These are phyloP conservation scores for Acanthis flammea DNA, from an alignment of 2,797 vertebrate genomes.

Conservation along the genomic window DNA sequence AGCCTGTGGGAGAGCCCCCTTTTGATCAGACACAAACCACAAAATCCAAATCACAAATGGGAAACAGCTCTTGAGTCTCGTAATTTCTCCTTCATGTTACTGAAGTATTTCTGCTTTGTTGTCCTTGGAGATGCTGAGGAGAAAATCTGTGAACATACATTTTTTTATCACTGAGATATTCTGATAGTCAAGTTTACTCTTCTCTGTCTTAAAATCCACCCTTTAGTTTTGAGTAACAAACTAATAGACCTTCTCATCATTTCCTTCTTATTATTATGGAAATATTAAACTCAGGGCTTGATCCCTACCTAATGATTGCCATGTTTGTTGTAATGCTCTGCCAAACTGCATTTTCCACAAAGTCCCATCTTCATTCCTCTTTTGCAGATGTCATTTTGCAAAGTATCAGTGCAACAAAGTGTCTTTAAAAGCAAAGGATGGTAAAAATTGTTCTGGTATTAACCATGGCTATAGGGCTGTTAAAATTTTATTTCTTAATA, in stretches of 20 bases:
- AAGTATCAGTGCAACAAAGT: neutral
- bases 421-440: neutral
- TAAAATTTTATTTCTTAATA: neutral
- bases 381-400: neutral
- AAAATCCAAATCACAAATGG: neutral
- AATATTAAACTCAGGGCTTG: neutral
- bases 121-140: neutral
- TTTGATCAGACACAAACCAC: neutral
- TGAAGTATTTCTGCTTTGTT: neutral
- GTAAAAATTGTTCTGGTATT: neutral
- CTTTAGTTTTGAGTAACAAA: neutral
- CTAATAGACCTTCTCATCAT: neutral
- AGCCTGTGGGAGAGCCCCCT: neutral
- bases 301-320: neutral
- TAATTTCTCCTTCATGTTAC: neutral
- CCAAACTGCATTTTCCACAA: neutral
- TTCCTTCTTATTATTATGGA: neutral
- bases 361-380: neutral
- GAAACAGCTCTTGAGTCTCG: neutral
- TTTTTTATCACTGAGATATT: neutral
- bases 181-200: neutral
- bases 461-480: neutral
- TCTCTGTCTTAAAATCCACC: neutral
- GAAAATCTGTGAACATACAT: neutral
- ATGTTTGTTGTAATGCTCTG: neutral